Percentiles rank a stretch among this genome's conserved stretches.
phyloP scores from a whole-genome alignment of 2,113 vertebrate species.

The Chionis minor region DNA sequence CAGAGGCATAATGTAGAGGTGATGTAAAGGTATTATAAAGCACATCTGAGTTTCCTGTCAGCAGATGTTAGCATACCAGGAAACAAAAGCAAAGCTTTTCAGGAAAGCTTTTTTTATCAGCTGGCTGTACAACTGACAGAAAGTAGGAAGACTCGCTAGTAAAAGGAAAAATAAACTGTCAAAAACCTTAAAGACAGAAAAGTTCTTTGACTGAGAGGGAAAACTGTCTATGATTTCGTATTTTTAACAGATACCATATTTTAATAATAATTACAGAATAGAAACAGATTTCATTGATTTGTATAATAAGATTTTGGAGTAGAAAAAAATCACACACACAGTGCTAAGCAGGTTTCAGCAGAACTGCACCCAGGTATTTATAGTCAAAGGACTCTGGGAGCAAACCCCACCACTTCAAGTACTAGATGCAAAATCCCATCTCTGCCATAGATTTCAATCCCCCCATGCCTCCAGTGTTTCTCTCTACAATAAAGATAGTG shows the following conservation, averaged over 20 bases:
- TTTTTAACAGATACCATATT: background rate
- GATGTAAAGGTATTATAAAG: background rate
- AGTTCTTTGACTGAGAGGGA: background rate
- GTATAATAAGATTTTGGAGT: background rate
- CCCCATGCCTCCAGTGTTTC: background rate
- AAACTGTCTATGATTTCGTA: background rate
- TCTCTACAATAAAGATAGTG: background rate
- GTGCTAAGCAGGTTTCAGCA: background rate
- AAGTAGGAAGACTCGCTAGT: background rate
- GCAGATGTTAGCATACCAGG: background rate
- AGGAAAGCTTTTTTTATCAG: background rate
- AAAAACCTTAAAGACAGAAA: background rate
- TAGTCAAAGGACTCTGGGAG: background rate
- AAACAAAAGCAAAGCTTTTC: background rate
- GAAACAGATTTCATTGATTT: background rate
- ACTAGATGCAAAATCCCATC: background rate
- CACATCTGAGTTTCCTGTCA: background rate
- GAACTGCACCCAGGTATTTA: background rate
- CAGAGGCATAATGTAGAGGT: background rate
- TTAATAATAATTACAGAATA: background rate
- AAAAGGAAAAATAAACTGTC: background rate
- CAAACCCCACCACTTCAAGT: background rate
- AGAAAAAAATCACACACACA: background rate
- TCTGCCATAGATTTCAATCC: background rate
- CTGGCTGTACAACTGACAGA: background rate